Evolutionary conservation across 35 echinoderm and acorn worm species (phyloP).

Genomic region (Heliocidaris tuberculata): DNA sequence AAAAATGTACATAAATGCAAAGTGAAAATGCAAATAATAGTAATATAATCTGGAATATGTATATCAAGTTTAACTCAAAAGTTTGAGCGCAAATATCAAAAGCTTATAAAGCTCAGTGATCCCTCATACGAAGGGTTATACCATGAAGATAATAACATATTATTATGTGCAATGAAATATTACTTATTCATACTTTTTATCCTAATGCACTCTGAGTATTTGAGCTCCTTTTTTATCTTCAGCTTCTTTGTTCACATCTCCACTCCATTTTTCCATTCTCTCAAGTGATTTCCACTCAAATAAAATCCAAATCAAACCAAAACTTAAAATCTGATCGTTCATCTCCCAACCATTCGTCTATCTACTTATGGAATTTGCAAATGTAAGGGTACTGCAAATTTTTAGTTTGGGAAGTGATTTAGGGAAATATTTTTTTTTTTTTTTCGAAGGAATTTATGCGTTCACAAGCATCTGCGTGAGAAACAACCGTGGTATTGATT

Average conservation of each 20-base stretch:
- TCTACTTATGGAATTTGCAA: no score
- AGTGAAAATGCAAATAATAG: neutral
- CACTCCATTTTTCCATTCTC: neutral
- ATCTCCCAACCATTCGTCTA: neutral
- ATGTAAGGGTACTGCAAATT: no score
- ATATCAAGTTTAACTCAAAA: neutral
- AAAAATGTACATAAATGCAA: constrained; percentile 2
- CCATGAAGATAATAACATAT: neutral
- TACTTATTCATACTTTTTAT: neutral
- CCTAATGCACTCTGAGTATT: neutral
- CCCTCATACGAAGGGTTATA: neutral
- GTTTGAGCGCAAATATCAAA: neutral
- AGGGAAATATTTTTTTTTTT: neutral
- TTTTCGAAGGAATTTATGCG: neutral
- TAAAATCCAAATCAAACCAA: neutral
- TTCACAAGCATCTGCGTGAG: neutral
- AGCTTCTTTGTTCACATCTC: neutral
- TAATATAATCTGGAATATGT: neutral
- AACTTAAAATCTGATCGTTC: neutral
- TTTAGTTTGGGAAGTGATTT: no score
- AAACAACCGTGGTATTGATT: neutral
- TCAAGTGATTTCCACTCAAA: neutral
- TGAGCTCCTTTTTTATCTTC: neutral
- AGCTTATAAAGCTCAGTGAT: neutral
- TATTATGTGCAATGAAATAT: neutral